These are phyloP conservation scores for Megaustenia siamemsis DNA, from an alignment of 2,888 invertebrate species.

Conservation along the genomic window DNA sequence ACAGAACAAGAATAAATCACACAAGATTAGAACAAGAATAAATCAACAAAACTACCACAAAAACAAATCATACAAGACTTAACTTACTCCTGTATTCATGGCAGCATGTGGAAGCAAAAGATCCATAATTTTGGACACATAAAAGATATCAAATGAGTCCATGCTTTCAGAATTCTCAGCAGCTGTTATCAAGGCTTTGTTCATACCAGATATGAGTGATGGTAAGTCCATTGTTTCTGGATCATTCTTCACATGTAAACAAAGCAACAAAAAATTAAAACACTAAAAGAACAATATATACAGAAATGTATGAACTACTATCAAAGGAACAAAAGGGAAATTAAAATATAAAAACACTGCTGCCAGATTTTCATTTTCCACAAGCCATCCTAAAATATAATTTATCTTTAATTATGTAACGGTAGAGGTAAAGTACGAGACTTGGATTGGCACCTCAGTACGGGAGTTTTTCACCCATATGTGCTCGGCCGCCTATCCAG, in stretches of 20 bases:
- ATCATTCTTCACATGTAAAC: constrained; percentile 12
- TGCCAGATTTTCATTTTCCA: no score
- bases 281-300: not conserved
- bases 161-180: constrained; percentile 29
- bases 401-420: no score
- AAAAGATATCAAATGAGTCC: constrained; percentile 49
- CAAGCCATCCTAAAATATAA: no score
- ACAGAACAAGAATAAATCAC: not conserved
- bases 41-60: not conserved
- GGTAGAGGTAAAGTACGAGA: no score
- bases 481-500: no score
- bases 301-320: no score
- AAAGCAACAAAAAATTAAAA: not conserved
- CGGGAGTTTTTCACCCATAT: no score
- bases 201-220: constrained; percentile 16
- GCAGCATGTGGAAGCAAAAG: constrained; percentile 34
- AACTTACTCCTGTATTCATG: constrained; percentile 20
- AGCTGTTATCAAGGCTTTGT: constrained; percentile 37
- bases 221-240: constrained; percentile 29
- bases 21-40: not conserved
- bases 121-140: constrained; percentile 45
- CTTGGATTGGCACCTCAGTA: no score
- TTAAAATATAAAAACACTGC: no score
- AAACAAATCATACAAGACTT: not conserved
- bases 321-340: no score